Percentiles rank a stretch among this genome's conserved stretches.
These are phyloP conservation scores for Brachionus plicatilis DNA, from an alignment of 1,140 invertebrate species.

Conservation along the genomic window DNA sequence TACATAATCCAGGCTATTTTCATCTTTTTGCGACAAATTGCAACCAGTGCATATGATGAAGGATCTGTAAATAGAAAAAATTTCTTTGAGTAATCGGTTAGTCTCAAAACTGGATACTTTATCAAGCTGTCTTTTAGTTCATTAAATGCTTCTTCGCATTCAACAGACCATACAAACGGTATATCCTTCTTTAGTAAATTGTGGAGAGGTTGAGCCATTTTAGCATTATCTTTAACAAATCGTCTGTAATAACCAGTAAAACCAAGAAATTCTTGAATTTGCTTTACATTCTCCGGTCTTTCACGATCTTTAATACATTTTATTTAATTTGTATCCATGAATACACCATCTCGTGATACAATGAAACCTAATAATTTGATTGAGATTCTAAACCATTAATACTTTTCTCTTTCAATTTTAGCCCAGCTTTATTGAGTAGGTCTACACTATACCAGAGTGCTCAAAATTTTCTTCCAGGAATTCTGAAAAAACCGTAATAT, in stretches of 20 bases:
- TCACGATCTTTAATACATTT: not conserved
- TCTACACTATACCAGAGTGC: constrained; percentile 49
- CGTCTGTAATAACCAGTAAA: not conserved
- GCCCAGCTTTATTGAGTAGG: constrained; percentile 47
- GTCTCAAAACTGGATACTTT: too few species aligned
- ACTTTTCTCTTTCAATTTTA: constrained; percentile 56
- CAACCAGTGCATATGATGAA: too few species aligned
- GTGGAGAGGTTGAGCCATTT: constrained; percentile 43
- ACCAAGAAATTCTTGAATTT: not conserved
- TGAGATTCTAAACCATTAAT: constrained; percentile 49
- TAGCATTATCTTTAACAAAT: constrained; percentile 46
- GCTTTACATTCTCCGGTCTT: not conserved
- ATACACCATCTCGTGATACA: constrained; percentile 39
- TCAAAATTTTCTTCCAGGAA: constrained; percentile 53
- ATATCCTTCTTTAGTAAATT: constrained; percentile 45
- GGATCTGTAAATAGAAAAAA: too few species aligned
- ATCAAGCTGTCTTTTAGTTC: too few species aligned
- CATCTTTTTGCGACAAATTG: too few species aligned
- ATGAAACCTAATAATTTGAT: constrained; percentile 53
- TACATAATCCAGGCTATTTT: too few species aligned
- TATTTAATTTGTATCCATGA: not conserved
- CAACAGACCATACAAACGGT: constrained; percentile 43
- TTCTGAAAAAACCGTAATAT: too few species aligned
- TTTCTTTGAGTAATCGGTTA: too few species aligned
- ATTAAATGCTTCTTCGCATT: too few species aligned